Conservation (phyloP, 2,113 vertebrate species). For the Hylia prasina region DNA sequence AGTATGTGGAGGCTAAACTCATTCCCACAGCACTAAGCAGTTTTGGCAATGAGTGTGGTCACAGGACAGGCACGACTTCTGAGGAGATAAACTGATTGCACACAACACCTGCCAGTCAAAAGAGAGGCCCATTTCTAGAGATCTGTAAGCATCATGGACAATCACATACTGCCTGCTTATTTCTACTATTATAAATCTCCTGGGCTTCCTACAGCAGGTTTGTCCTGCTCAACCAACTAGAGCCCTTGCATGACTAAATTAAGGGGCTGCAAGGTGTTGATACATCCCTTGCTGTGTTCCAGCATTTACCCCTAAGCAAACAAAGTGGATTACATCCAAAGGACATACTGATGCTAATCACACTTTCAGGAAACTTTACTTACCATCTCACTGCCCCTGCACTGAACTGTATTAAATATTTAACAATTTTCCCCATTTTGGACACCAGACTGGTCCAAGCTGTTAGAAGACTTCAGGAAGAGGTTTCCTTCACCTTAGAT, state of each 20-base stretch:
- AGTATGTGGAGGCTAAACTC: not conserved
- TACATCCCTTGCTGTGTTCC: not conserved
- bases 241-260: not conserved
- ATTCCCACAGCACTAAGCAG: not conserved
- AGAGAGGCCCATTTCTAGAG: not conserved
- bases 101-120: not conserved
- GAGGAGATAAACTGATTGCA: not conserved
- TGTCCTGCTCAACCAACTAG: not conserved
- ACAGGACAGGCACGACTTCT: not conserved
- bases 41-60: accelerated
- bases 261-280: not conserved
- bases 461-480: not conserved
- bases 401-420: not conserved
- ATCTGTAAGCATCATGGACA: not conserved
- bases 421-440: not conserved
- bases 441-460: not conserved
- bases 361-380: not conserved
- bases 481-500: not conserved
- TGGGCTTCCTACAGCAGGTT: not conserved
- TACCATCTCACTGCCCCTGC: not conserved
- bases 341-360: not conserved
- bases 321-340: not conserved
- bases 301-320: not conserved
- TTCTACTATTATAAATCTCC: not conserved
- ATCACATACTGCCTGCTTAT: not conserved